Evolutionary conservation across 2,113 vertebrate genomes (phyloP), one percentile per base, ranked within the genome.

Genomic region (Pteropus alecto): DNA sequence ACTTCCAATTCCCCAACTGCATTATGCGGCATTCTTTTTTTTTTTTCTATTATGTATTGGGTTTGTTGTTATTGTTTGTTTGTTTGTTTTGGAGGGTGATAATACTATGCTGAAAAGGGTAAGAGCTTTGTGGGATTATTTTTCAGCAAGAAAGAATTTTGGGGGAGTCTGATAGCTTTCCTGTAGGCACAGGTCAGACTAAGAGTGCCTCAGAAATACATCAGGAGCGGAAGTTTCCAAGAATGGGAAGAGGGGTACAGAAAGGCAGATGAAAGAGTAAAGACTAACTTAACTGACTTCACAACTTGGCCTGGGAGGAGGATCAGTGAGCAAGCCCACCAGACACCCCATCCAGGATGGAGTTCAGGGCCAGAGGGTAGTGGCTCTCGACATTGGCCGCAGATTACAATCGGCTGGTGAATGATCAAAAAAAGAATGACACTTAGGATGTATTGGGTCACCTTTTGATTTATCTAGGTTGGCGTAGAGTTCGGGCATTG

Each of bases 311-410:
- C 70, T 16, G n/a, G 48, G 58, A n/a, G 30, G 21, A 63, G 68
- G 30, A 85, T 16, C 8, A 14, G 3, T 10, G 56, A 56, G 58
- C 7, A 41, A 21, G 12, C 41, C 35, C 24, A 35, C 15, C 2
- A 0, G 24, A 30, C 0, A 19, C 18, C 41, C 16, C 16, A 18
- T 18, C 19, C 60, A 43, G 7, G n/a, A 9, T 1, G 2, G 46
- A 38, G 38, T 26, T 33, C 33, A 12, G 8, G 18, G 14, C 21
- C 38, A 1, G 15, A 18, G 54, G 13, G 38, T 1, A n/a, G 15
- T 24, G 8, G 1, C 33, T 51, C 58, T 56, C 10, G 6, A 1
- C 6, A 18, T 46, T 30, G 54, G 58, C 19, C 10, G 2, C 0
- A 14, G 19, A 9, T 46, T 76, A 74, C 48, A 83, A 30, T 30